Base-by-base conservation (phyloP, 2,888 invertebrate species). In the Cephus rjabovi region DNA sequence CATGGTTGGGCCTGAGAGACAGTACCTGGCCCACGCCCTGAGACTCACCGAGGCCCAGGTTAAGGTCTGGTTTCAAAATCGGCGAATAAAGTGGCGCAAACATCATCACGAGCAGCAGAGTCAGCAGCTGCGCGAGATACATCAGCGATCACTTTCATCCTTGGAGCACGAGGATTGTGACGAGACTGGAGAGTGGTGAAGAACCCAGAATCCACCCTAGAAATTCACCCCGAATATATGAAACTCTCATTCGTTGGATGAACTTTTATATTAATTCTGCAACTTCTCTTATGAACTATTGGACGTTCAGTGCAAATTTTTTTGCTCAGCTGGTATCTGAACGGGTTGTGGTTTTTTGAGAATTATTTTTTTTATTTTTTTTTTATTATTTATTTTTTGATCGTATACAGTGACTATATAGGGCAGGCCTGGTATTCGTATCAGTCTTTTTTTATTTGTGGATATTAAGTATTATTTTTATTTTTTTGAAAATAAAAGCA, bases 1-100 rank as follows among this genome's bases (percentile, higher is more conserved):
- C 92, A 98, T 99, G 98, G 98, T 99, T 15, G 98, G 98, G 0
- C 98, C 98, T 0, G 98, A 98, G 92, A 93, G 98, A 80, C 94
- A 98, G 4, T 98, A 98, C 92, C 93, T 99, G 78, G 99, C 99
- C 0, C 96, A 97, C 82, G 96, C 97, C 0, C 92, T 98, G 75
- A 96, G 96, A 85, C 93, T 98, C 69, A 97, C 97, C 0, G 98
- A 98, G 90, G 97, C 97, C 6, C 97, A 98, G 94, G 97, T 97
- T 84, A 92, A 91, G 80, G 89, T 90, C 75, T 90, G 90, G 90
- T 91, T 90, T 91, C 98, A 98, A 92, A 98, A 98, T 90, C 93
- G 98, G 6, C 94, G 98, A 70, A 99, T 99, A 85, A 98, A 98
- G 93, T 98, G 98, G 98, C 94, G 98, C 75, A 99, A 99, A 89